A percentile compares a stretch with the other conserved stretches of the same genome.
These are phyloP conservation scores for Notamacropus eugenii DNA, from an alignment of 2,797 vertebrate species.

Conservation along the genomic window DNA sequence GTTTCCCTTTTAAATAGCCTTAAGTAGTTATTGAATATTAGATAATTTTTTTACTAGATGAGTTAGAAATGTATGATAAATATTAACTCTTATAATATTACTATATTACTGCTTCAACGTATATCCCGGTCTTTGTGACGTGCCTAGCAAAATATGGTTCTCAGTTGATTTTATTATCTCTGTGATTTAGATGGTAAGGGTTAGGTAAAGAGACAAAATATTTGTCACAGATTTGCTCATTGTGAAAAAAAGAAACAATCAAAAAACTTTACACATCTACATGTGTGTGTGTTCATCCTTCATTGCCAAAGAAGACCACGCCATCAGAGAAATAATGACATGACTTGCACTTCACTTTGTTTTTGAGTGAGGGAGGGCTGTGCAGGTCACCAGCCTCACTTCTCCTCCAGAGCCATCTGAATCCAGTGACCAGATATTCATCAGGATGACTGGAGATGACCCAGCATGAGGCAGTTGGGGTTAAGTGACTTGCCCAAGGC, in stretches of 20 bases:
- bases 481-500: too few species aligned
- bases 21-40: background rate
- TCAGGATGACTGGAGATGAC: too few species aligned
- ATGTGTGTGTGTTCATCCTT: too few species aligned
- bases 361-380: too few species aligned
- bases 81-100: conserved; percentile 22
- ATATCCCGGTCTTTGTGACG: background rate
- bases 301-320: too few species aligned
- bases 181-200: background rate
- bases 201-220: background rate
- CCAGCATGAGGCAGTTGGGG: too few species aligned
- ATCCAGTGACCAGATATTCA: too few species aligned
- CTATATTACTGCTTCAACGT: background rate
- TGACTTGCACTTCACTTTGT: too few species aligned
- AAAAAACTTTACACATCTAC: background rate
- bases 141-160: background rate
- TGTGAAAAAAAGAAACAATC: background rate
- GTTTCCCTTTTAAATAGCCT: conserved; percentile 14
- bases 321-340: too few species aligned
- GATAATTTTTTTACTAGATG: background rate
- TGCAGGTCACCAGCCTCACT: too few species aligned
- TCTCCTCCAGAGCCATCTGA: too few species aligned
- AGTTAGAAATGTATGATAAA: conserved; percentile 21
- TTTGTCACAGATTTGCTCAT: background rate
- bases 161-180: background rate